phyloP scores from a whole-genome alignment of 2,888 invertebrate species.

The Drosophila fungiperda region DNA sequence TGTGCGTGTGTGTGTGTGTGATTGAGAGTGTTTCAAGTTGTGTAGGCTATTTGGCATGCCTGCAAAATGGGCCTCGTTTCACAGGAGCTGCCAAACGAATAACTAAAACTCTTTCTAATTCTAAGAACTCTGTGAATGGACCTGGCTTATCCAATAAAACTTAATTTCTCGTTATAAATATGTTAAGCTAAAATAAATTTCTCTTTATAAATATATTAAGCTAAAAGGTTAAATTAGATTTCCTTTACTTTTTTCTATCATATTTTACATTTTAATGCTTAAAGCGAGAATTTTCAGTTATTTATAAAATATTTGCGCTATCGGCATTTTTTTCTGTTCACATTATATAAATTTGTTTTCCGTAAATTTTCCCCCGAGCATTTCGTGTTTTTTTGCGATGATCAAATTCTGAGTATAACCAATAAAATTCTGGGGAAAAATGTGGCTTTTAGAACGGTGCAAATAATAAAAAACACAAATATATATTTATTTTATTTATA shows the following conservation, averaged over 20 bases:
- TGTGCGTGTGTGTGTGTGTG: slow-evolving; percentile 17
- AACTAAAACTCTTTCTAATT: slow-evolving; percentile 11
- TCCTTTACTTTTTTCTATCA: background rate
- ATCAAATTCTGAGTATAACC: background rate
- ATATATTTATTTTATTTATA: background rate
- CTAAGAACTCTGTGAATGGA: background rate
- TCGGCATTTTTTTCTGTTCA: background rate
- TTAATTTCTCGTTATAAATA: background rate
- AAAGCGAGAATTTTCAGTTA: background rate
- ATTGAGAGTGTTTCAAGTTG: slow-evolving; percentile 2
- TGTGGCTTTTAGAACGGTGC: background rate
- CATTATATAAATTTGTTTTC: background rate
- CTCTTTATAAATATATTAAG: too few relatives aligned
- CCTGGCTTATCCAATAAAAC: background rate
- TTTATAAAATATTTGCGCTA: background rate
- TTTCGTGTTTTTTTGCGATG: background rate
- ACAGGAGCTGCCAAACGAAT: slow-evolving; percentile 4
- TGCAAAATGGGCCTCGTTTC: background rate
- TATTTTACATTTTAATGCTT: background rate
- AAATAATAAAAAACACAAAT: too few relatives aligned
- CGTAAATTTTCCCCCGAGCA: background rate
- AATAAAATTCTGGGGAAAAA: background rate
- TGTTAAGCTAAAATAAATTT: background rate
- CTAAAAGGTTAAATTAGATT: background rate
- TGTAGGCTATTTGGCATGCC: slow-evolving; percentile 19